Evolutionary conservation across 1,140 invertebrate species (phyloP), one percentile per base, ranked within the genome.

Genomic region (roundworm (Caenorhabditis elegans)): DNA sequence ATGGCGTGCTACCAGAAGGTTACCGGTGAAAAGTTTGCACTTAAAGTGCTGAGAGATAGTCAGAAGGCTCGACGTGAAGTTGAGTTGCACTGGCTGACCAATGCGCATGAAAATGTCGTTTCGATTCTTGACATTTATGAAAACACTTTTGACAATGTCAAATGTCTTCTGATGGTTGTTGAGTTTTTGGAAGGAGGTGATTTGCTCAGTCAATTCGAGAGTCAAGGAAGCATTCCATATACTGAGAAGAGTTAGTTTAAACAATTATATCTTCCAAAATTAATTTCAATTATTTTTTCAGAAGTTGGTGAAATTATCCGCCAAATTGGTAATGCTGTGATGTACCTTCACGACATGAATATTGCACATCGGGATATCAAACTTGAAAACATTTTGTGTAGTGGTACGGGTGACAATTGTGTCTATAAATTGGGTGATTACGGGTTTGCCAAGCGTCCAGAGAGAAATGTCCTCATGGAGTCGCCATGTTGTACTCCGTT

Each of bases 401-500:
- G 90, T 43, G 86, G 88, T 46, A 90, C 90, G 81, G 88, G 89
- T 49, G 78, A 89, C 47, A 87, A 91, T 76, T 95, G 94, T 34
- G 92, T 95, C 83, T 92, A 98, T 48, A 99, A 98, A 91, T 91
- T 99, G 84, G 98, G 96, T 46, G 97, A 99, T 91, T 99, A 98
- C 92, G 97, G 97, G n/a, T 99, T 99, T 92, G 97, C 97, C n/a
- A 99, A 99, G 91, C 95, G 97, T 80, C 88, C 87, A 4, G 91
- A 96, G 94, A 91, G 93, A 81, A 87, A 87, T 43, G 92, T 92
- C n/a, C 93, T 94, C 82, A 91, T 99, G 82, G 95, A 96, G 90
- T 98, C 97, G 0, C 97, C 97, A 2, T 98, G 97, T 90, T 99
- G 98, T 89, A 99, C 97, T 13, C 97, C 97, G 3, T 98, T 98